Evolutionary conservation across 2,888 invertebrate genomes (phyloP).

Genomic region (Eupeodes latifasciatus): DNA sequence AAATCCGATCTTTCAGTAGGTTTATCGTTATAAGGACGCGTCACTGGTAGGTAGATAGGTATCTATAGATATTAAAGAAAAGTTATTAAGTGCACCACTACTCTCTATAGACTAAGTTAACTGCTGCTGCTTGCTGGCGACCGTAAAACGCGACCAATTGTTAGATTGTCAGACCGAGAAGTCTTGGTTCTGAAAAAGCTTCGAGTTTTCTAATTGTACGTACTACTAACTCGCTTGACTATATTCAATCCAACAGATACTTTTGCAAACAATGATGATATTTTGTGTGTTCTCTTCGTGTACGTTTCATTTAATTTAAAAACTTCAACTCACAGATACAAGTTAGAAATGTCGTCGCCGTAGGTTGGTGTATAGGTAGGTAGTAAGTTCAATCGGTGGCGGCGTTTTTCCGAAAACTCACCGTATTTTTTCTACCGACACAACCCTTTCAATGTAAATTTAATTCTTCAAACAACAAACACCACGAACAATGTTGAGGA

Average conservation of each 20-base stretch:
- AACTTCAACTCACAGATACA: conserved; percentile 53
- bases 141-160: conserved; percentile 71
- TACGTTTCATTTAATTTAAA: conserved; percentile 15
- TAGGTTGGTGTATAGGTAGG: conserved; percentile 7
- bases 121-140: conserved; percentile 61
- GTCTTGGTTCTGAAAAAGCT: conserved; percentile 61
- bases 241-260: conserved; percentile 60
- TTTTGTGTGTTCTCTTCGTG: conserved; percentile 21
- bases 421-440: conserved; percentile 32
- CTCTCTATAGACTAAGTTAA: conserved; percentile 52
- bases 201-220: conserved; percentile 58
- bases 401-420: conserved; percentile 35
- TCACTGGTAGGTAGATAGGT: neutral
- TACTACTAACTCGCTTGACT: neutral
- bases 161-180: conserved; percentile 73
- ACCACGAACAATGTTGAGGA: conserved; percentile 56
- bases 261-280: conserved; percentile 49
- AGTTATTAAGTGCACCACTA: conserved; percentile 38
- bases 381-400: conserved; percentile 17
- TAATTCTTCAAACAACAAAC: conserved; percentile 8
- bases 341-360: conserved; percentile 35
- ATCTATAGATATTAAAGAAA: neutral
- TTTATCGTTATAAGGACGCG: conserved; percentile 12
- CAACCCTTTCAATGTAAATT: conserved; percentile 41
- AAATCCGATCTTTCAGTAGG: conserved; percentile 34